Evolutionary conservation across 2,888 invertebrate species (phyloP).

Genomic region (Acanthosepion esculentum): DNA sequence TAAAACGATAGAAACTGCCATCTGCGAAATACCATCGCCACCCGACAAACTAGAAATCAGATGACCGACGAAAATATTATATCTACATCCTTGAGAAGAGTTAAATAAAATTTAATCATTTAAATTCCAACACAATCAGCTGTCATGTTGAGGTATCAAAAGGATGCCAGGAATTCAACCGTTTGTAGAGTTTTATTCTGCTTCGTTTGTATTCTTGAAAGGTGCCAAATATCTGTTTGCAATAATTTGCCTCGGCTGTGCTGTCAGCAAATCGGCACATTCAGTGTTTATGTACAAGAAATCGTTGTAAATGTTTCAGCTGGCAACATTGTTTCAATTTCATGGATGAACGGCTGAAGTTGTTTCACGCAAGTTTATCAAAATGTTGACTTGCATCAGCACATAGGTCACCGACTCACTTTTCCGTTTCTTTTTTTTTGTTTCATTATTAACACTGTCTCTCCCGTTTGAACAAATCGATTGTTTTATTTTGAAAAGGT

Average conservation of each 20-base stretch:
- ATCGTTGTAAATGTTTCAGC: constrained; percentile 33
- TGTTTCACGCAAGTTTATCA: neutral
- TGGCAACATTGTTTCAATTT: constrained; percentile 11
- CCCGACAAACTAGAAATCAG: neutral
- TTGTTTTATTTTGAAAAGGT: too few relatives aligned
- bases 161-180: neutral
- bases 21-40: too few relatives aligned
- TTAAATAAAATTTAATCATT: neutral
- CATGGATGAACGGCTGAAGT: neutral
- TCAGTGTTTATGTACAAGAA: constrained; percentile 4
- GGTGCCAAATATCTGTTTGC: neutral
- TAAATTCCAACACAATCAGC: neutral
- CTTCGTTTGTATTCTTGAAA: neutral
- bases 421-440: neutral
- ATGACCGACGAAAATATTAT: neutral
- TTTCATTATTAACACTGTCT: too few relatives aligned
- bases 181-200: neutral
- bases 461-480: too few relatives aligned
- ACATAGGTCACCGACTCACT: neutral
- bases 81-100: neutral
- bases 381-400: neutral
- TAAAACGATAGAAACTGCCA: too few relatives aligned
- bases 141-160: neutral
- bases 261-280: neutral
- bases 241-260: neutral